Evolutionary conservation across 2,797 vertebrate species (phyloP).

Genomic region (Rousettus madagascariensis): DNA sequence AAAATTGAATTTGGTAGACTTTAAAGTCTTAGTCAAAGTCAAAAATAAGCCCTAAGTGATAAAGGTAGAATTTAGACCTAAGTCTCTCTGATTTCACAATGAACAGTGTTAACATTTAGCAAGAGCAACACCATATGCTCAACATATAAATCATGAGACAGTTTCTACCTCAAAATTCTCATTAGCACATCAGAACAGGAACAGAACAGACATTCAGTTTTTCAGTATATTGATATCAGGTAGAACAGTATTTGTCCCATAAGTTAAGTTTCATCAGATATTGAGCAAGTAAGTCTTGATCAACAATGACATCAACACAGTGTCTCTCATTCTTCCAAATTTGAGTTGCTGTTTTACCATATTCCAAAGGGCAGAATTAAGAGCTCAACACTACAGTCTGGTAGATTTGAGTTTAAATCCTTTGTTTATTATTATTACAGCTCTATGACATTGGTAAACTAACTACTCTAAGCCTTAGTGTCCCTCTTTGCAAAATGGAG

Average conservation of each 20-base stretch:
- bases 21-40: not conserved
- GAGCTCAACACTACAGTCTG: not conserved
- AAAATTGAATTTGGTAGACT: not conserved
- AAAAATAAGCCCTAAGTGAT: not conserved
- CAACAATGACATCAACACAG: not conserved
- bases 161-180: not conserved
- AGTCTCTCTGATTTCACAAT: not conserved
- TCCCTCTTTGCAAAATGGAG: not conserved
- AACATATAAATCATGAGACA: not conserved
- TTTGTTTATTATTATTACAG: not conserved
- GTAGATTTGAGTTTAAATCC: not conserved
- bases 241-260: not conserved
- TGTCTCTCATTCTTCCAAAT: not conserved
- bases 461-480: not conserved
- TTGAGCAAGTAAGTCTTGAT: not conserved
- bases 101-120: not conserved
- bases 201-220: not conserved
- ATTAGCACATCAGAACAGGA: not conserved
- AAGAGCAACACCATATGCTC: not conserved
- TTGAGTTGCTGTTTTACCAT: not conserved
- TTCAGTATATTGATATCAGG: not conserved
- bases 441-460: not conserved
- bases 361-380: not conserved
- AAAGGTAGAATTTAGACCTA: not conserved
- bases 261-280: not conserved